phyloP scores from a whole-genome alignment of 2,797 vertebrate genomes.

The Spea hammondii region DNA sequence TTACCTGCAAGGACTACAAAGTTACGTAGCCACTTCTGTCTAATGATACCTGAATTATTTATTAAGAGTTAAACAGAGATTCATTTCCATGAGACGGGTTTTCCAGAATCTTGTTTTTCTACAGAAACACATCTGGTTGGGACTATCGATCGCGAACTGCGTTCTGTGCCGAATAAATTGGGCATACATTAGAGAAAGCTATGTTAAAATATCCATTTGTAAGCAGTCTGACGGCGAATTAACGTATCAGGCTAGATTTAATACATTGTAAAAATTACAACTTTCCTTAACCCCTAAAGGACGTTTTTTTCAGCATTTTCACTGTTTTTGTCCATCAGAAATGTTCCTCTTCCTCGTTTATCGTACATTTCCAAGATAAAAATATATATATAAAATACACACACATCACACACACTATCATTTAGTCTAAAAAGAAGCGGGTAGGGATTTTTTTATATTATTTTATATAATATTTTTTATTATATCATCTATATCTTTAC shows the following conservation, averaged over 20 bases:
- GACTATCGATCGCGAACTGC: conserved; percentile 16
- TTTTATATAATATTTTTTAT: no score
- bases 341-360: no score
- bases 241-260: background rate
- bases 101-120: background rate
- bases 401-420: no score
- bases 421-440: no score
- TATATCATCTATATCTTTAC: no score
- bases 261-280: no score
- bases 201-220: conserved; percentile 16
- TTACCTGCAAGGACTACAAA: conserved; percentile 30
- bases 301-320: no score
- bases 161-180: background rate
- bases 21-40: conserved; percentile 10
- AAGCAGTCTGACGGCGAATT: background rate
- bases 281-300: no score
- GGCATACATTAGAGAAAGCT: conserved; percentile 29
- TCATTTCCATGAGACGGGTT: background rate
- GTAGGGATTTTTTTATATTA: no score
- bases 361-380: no score
- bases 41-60: conserved; percentile 39
- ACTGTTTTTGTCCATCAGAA: no score
- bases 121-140: background rate
- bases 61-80: conserved; percentile 31
- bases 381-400: no score